Evolutionary conservation across 1,140 invertebrate species (phyloP).

Genomic region (Andricus grossulariae): DNA sequence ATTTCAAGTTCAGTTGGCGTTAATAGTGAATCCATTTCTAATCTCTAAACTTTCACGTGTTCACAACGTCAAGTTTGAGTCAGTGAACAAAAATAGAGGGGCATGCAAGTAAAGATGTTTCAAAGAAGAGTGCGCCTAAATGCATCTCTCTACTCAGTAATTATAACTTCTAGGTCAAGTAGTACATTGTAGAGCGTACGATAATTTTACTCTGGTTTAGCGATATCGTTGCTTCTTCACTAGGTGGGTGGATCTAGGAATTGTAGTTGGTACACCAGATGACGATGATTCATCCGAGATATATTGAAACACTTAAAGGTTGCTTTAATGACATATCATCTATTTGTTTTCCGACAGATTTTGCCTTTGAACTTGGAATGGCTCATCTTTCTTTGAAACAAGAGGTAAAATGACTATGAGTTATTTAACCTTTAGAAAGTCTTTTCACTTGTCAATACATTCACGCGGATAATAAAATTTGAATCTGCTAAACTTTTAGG

Average conservation of each 20-base stretch:
- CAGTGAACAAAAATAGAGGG: constrained; percentile 54
- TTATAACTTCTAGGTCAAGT: constrained; percentile 56
- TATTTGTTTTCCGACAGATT: constrained; percentile 15
- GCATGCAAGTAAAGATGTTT: constrained; percentile 41
- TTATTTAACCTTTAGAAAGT: too few relatives aligned
- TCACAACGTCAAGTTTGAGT: constrained; percentile 46
- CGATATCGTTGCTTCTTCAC: constrained; percentile 11
- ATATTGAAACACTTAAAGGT: not conserved
- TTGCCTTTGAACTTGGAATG: constrained; percentile 14
- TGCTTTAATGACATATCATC: constrained; percentile 16
- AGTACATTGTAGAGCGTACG: constrained; percentile 33
- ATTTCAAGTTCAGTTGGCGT: not conserved
- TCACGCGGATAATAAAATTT: too few relatives aligned
- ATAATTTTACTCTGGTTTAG: constrained; percentile 37
- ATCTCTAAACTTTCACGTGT: not conserved
- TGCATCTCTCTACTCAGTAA: constrained; percentile 49
- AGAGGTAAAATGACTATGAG: not conserved
- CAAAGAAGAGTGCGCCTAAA: constrained; percentile 47
- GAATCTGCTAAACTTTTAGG: too few relatives aligned
- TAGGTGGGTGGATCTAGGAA: constrained; percentile 22
- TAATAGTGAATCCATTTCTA: not conserved
- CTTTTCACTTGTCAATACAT: too few relatives aligned
- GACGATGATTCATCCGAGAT: constrained; percentile 10
- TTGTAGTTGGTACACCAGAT: not conserved
- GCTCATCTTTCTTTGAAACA: constrained; percentile 3